Evolutionary conservation across 64 coral and sea anemone species (phyloP), one percentile per base, ranked within the genome.

Genomic region (Exaiptasia diaphana): DNA sequence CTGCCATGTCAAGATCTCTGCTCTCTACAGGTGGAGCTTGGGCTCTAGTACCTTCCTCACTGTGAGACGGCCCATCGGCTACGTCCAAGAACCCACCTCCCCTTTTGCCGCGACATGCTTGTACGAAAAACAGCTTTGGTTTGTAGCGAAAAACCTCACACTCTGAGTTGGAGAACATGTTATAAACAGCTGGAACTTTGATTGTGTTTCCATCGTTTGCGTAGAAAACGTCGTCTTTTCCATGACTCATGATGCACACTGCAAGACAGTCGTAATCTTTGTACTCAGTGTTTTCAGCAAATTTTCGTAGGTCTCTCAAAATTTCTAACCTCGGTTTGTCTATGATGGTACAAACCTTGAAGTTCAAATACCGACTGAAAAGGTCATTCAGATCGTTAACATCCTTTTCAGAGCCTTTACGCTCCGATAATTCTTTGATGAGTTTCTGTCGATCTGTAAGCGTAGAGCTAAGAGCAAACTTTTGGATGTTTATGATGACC

Each of bases 161-260:
- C n/a, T n/a, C n/a, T n/a, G n/a, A n/a, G n/a, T n/a, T n/a, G n/a
- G n/a, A n/a, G 41, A 93, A 93, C 85, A 82, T 76, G 13, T 82
- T n/a, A 23, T 21, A 26, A 4, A 87, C 44, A 0, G 39, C 28
- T 11, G 36, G 27, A 21, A 93, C 67, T 3, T 27, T 41, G 26
- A 87, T 77, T 8, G 7, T 62, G 1, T 44, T 31, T 3, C 90
- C 90, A 74, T 93, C 90, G 2, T n/a, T 27, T 1, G 75, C 77
- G 2, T 49, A 45, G 79, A 93, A 68, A 17, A 27, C n/a, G 0
- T 81, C 78, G 12, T 71, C 59, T n/a, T 87, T 33, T 3, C 90
- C 90, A 50, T 93, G 90, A 59, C 90, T 93, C 90, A 93, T 93
- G 3, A 93, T 69, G 13, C 90, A 93, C 15, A 93, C 43, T 40